Percentiles rank a stretch among this genome's conserved stretches.
Conservation (phyloP, 2,888 invertebrate genomes). For the Empis stercorea region DNA sequence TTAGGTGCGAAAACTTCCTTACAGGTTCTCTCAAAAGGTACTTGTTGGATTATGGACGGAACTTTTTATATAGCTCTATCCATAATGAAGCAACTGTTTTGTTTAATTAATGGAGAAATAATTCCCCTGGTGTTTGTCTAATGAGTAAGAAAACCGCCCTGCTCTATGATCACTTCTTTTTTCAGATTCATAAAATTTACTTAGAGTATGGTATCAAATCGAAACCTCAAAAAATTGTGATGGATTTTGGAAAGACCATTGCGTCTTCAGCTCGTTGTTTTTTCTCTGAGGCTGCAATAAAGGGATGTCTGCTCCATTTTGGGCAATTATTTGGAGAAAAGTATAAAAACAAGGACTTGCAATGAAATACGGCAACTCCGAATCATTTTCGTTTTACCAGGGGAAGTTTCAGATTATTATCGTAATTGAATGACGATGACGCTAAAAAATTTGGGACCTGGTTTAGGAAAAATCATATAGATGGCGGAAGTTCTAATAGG, state of each 20-base stretch:
- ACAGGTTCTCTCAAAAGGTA: not conserved
- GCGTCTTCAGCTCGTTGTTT: too few species aligned
- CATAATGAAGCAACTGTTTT: slow-evolving; percentile 1
- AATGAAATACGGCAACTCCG: too few species aligned
- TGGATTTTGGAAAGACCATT: not conserved
- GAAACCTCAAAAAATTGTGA: not conserved
- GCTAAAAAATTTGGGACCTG: too few species aligned
- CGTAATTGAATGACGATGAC: too few species aligned
- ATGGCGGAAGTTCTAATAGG: too few species aligned
- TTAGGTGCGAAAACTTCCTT: not conserved
- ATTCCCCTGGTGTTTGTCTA: not conserved
- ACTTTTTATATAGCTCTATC: slow-evolving; percentile 2
- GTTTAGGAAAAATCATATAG: too few species aligned
- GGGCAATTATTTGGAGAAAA: too few species aligned
- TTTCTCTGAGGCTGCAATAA: too few species aligned
- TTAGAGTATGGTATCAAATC: not conserved
- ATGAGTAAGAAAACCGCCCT: not conserved
- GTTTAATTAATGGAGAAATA: not conserved
- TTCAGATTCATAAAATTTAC: not conserved
- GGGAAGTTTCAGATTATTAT: too few species aligned
- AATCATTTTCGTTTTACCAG: too few species aligned
- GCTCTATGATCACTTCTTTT: not conserved
- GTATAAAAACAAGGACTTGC: too few species aligned
- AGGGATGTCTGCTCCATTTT: too few species aligned
- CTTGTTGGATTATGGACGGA: not conserved